Evolutionary conservation across 2,113 vertebrate species (phyloP).

Genomic region (Pygoscelis antarcticus): DNA sequence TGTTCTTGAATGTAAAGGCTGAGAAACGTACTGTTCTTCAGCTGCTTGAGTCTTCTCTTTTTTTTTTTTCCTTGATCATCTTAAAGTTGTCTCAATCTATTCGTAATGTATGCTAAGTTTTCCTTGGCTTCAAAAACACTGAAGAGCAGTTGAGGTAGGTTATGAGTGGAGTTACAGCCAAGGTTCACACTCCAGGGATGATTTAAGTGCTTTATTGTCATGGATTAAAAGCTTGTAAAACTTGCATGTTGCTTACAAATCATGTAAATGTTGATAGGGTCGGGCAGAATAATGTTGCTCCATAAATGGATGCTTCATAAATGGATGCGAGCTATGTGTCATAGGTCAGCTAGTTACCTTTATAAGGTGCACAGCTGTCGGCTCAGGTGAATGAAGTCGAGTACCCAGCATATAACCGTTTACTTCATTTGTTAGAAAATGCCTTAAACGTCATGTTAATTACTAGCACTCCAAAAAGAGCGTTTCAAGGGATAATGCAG

Average conservation of each 20-base stretch:
- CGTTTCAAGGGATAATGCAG: background rate
- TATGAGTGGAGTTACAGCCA: background rate
- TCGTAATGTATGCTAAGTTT: background rate
- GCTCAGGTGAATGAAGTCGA: slow-evolving; percentile 57
- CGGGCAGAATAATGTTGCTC: slow-evolving; percentile 23
- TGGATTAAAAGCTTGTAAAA: background rate
- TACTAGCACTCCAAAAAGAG: background rate
- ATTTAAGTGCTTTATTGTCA: background rate
- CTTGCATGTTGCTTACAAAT: slow-evolving; percentile 15
- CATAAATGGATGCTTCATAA: slow-evolving; percentile 21
- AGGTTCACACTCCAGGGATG: background rate
- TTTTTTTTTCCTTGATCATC: background rate
- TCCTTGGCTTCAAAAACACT: slow-evolving; percentile 21
- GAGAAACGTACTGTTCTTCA: slow-evolving; percentile 33
- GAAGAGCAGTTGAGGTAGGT: background rate
- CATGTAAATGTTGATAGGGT: background rate
- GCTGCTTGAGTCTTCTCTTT: background rate
- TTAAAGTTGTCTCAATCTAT: background rate
- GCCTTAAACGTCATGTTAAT: slow-evolving; percentile 48
- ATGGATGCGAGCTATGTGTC: slow-evolving; percentile 41
- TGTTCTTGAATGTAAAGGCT: slow-evolving; percentile 60
- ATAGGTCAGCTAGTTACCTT: slow-evolving; percentile 59
- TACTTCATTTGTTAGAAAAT: slow-evolving; percentile 50
- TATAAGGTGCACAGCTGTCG: slow-evolving; percentile 62
- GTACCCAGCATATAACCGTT: background rate